Percentiles rank a stretch among this genome's conserved stretches.
Conservation (phyloP, 2,113 vertebrate species). For the Micromys minutus region DNA sequence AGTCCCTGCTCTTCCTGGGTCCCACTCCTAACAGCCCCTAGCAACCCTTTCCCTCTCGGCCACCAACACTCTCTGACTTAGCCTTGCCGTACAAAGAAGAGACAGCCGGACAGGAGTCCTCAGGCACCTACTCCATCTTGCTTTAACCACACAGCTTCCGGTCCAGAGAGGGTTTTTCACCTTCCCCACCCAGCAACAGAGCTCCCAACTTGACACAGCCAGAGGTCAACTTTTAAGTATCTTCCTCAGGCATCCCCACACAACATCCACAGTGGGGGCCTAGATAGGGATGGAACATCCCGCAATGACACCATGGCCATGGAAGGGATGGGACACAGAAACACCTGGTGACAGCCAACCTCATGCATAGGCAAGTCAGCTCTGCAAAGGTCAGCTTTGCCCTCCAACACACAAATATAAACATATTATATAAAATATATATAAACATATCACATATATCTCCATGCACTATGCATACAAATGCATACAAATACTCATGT, state of each 20-base stretch:
- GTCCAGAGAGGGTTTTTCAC: fast-evolving
- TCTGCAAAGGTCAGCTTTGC: background rate
- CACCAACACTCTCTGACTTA: background rate
- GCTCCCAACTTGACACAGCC: background rate
- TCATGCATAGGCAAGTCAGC: background rate
- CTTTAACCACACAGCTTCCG: background rate
- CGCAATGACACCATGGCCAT: fast-evolving
- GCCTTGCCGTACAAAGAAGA: background rate
- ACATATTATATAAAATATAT: too few species aligned
- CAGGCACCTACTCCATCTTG: background rate
- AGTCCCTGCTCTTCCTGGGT: fast-evolving
- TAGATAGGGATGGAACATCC: background rate
- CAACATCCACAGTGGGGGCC: slow-evolving; percentile 11
- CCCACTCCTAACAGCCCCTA: fast-evolving
- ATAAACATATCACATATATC: too few species aligned
- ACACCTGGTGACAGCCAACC: background rate
- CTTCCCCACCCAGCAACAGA: fast-evolving
- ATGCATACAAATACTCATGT: background rate
- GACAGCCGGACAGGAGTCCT: fast-evolving
- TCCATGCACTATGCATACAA: background rate
- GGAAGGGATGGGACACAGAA: fast-evolving
- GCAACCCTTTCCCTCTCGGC: fast-evolving
- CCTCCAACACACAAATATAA: too few species aligned
- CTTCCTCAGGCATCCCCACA: slow-evolving; percentile 39
- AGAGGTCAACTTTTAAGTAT: slow-evolving; percentile 6